Percentiles rank a stretch among this genome's conserved stretches.
phyloP scores from a whole-genome alignment of 2,888 invertebrate species.

The Agrypnus murinus region DNA sequence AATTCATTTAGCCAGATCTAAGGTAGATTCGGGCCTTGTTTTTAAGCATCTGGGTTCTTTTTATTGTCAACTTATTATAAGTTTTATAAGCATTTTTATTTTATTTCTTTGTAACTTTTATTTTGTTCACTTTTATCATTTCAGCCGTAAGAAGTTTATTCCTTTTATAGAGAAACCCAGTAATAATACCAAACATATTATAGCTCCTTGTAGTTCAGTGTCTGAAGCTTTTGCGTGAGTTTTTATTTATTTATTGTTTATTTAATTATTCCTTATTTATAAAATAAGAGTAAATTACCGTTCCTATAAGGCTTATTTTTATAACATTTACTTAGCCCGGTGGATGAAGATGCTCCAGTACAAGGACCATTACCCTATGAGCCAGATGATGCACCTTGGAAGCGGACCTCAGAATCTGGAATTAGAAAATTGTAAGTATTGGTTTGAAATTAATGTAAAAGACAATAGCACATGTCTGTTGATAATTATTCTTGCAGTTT shows the following conservation, averaged over 20 bases:
- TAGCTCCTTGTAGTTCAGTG: slow-evolving; percentile 15
- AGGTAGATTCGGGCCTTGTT: too few relatives aligned
- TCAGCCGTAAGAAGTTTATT: slow-evolving; percentile 11
- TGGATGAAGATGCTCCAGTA: slow-evolving; percentile 90
- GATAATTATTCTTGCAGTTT: slow-evolving; percentile 77
- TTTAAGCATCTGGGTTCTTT: too few relatives aligned
- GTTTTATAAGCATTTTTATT: too few relatives aligned
- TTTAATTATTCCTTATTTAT: too few relatives aligned
- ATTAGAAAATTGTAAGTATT: slow-evolving; percentile 91
- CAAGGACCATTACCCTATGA: slow-evolving; percentile 98
- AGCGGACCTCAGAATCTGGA: slow-evolving; percentile 87
- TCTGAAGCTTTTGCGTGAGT: slow-evolving; percentile 44
- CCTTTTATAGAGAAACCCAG: slow-evolving; percentile 19
- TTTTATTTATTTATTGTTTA: slow-evolving; percentile 38
- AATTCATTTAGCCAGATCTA: too few relatives aligned
- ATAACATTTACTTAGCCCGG: slow-evolving; percentile 71
- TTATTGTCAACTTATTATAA: too few relatives aligned
- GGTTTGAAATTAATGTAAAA: background rate
- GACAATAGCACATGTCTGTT: background rate
- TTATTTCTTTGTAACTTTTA: slow-evolving; percentile 1
- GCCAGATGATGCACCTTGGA: slow-evolving; percentile 98
- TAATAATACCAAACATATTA: slow-evolving; percentile 1
- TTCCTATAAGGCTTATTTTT: too few relatives aligned
- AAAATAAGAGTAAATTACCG: too few relatives aligned
- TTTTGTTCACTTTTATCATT: slow-evolving; percentile 8